Evolutionary conservation across 2,797 vertebrate species (phyloP).

Genomic region (Coendou prehensilis): DNA sequence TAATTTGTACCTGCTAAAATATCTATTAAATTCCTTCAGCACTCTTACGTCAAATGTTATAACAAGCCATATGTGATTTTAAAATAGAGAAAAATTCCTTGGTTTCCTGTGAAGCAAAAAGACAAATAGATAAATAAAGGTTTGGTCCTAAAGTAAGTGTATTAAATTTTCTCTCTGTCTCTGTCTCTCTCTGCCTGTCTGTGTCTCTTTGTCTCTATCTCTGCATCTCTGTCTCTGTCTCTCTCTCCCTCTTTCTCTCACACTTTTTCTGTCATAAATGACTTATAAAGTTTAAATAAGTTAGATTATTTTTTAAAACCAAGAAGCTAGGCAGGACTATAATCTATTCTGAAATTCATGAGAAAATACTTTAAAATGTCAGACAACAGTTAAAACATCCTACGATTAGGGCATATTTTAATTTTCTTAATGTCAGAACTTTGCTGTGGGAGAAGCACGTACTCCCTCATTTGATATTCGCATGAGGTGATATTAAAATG

Average conservation of each 20-base stretch:
- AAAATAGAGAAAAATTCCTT: constrained; percentile 65
- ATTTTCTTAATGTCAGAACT: constrained; percentile 86
- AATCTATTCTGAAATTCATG: constrained; percentile 83
- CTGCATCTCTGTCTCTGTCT: neutral
- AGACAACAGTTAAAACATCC: constrained; percentile 84
- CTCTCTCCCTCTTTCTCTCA: neutral
- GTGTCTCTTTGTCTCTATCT: neutral
- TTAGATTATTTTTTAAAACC: constrained; percentile 80
- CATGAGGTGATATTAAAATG: constrained; percentile 80
- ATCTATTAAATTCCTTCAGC: neutral
- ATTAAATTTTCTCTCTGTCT: neutral
- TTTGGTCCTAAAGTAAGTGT: neutral
- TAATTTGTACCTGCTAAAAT: constrained; percentile 55
- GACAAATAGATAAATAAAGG: constrained; percentile 28
- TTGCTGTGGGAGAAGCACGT: constrained; percentile 77
- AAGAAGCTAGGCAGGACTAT: constrained; percentile 74
- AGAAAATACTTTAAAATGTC: constrained; percentile 84
- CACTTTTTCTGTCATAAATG: constrained; percentile 69
- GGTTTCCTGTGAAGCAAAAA: neutral
- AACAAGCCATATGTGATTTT: constrained; percentile 44
- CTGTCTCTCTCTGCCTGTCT: neutral
- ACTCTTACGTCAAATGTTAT: constrained; percentile 59
- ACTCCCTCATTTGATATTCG: constrained; percentile 78
- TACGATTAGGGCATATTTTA: constrained; percentile 84
- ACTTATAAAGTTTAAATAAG: constrained; percentile 78